Conservation (phyloP, 2,888 invertebrate genomes). For the Physocephala rufipes region DNA sequence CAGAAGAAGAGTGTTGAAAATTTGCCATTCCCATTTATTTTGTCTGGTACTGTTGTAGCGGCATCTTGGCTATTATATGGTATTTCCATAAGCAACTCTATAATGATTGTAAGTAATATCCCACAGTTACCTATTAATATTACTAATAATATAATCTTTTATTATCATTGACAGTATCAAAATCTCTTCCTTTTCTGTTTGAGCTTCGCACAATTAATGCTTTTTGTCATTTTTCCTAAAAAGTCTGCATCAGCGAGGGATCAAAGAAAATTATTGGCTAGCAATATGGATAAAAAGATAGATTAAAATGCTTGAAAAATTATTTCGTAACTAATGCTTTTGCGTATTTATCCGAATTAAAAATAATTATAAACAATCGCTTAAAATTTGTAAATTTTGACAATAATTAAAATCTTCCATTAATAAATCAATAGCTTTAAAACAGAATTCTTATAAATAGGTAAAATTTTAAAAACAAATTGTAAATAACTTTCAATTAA, state of each 20-base stretch:
- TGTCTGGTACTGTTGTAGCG: constrained; percentile 80
- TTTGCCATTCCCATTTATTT: constrained; percentile 87
- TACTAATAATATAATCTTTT: background rate
- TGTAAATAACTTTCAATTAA: background rate
- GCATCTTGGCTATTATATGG: constrained; percentile 62
- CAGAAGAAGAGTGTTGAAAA: constrained; percentile 83
- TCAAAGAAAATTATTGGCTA: background rate
- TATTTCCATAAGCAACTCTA: constrained; percentile 58
- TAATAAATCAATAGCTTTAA: constrained; percentile 17
- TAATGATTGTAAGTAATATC: constrained; percentile 56
- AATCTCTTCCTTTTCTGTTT: constrained; percentile 74
- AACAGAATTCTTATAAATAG: constrained; percentile 9
- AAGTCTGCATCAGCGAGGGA: constrained; percentile 58
- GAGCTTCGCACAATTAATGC: constrained; percentile 72
- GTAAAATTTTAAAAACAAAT: constrained; percentile 11
- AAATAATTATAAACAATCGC: constrained; percentile 16
- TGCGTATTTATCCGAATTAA: too few species aligned
- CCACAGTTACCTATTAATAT: background rate
- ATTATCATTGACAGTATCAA: constrained; percentile 71
- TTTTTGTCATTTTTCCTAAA: constrained; percentile 77
- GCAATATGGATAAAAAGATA: constrained; percentile 38
- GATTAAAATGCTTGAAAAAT: constrained; percentile 36
- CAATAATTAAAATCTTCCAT: constrained; percentile 63
- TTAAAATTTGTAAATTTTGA: constrained; percentile 58
- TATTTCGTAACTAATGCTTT: too few species aligned